Conservation (phyloP, 2,797 vertebrate species). For the Brotogeris chrysoptera region DNA sequence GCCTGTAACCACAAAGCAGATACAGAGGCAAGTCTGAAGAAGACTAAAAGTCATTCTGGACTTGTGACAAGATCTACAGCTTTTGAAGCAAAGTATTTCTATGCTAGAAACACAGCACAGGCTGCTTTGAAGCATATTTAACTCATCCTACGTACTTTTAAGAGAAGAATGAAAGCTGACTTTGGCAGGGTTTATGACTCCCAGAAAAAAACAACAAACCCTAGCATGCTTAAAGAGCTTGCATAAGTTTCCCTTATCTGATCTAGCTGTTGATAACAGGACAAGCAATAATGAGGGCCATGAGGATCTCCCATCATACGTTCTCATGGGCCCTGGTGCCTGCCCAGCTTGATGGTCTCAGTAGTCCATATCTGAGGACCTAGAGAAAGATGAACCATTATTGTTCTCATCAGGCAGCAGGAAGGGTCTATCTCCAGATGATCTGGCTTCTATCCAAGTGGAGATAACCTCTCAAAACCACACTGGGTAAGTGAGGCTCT, state of each 20-base stretch:
- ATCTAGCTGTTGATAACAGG: conserved; percentile 31
- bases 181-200: conserved; percentile 17
- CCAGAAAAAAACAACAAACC: neutral
- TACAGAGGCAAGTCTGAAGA: neutral
- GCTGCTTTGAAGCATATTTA: conserved; percentile 47
- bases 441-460: neutral
- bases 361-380: neutral
- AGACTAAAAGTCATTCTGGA: conserved; percentile 3
- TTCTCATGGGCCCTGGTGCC: neutral
- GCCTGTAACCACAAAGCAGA: neutral
- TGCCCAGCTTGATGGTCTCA: neutral
- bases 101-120: conserved; percentile 4
- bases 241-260: conserved; percentile 12
- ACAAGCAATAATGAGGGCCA: neutral
- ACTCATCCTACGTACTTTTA: conserved; percentile 28
- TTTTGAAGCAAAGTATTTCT: conserved; percentile 18
- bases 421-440: neutral
- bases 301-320: neutral
- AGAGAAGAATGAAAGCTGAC: conserved; percentile 44
- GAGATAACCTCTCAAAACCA: neutral
- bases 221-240: conserved; percentile 19
- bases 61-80: conserved; percentile 14
- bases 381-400: neutral
- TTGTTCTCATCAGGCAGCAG: neutral
- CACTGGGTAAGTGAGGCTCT: neutral